These are phyloP conservation scores for Arrhamphus sclerolepis DNA, from an alignment of 2,797 vertebrate species.

Conservation along the genomic window DNA sequence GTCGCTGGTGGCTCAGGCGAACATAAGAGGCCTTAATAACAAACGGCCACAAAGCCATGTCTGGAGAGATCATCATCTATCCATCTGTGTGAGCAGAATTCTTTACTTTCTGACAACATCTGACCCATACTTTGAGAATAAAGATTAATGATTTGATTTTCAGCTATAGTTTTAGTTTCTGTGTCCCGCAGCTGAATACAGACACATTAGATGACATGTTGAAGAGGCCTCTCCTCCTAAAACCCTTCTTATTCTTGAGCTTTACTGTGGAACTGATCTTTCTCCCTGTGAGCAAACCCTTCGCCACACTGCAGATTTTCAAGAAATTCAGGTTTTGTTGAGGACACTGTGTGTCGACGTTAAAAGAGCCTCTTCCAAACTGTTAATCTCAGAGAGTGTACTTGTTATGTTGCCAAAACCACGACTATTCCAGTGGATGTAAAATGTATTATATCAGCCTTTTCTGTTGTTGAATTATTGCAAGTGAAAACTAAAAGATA, in stretches of 20 bases:
- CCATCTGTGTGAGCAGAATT: background rate
- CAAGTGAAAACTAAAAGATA: no score
- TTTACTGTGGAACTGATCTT: conserved; percentile 2
- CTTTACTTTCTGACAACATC: conserved; percentile 1
- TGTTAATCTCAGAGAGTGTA: background rate
- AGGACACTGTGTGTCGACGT: conserved; percentile 7
- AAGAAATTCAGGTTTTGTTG: background rate
- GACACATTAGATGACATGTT: no score
- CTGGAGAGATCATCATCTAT: conserved; percentile 14
- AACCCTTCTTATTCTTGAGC: background rate
- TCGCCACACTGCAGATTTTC: no score
- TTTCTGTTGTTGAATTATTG: no score
- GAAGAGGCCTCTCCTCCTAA: no score
- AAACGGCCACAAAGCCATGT: conserved; percentile 41
- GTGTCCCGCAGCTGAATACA: no score
- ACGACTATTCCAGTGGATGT: background rate
- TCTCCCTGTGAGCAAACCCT: no score
- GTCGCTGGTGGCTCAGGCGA: conserved; percentile 18
- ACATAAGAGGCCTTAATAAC: conserved; percentile 51
- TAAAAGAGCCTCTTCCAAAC: conserved; percentile 1
- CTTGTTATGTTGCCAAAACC: background rate
- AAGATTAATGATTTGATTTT: no score
- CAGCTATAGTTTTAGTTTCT: no score
- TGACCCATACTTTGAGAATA: no score
- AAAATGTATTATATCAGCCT: background rate